Conservation (phyloP, 2,888 invertebrate genomes). For the Pyrocoelia pectoralis region DNA sequence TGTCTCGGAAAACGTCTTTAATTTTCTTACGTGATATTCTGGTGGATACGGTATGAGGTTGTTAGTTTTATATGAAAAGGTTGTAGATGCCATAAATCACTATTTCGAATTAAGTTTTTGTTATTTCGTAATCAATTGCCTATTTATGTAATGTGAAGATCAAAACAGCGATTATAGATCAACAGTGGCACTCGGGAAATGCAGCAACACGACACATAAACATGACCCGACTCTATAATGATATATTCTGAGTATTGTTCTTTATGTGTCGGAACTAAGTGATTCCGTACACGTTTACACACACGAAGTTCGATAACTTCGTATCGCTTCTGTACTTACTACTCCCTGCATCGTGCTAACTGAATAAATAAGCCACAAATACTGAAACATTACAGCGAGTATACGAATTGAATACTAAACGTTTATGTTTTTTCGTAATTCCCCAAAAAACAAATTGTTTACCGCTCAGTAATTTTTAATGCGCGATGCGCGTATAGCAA, state of each 20-base stretch:
- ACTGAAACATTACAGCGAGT: not conserved
- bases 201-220: slow-evolving; percentile 42
- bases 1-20: too few species aligned
- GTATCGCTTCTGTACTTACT: slow-evolving; percentile 32
- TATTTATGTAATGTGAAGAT: slow-evolving; percentile 10
- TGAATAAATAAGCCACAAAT: slow-evolving; percentile 29
- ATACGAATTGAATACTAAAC: not conserved
- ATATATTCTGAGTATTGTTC: slow-evolving; percentile 55
- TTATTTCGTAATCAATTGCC: not conserved
- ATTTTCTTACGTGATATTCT: too few species aligned
- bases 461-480: not conserved
- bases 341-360: slow-evolving; percentile 21
- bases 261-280: slow-evolving; percentile 55
- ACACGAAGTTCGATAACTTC: slow-evolving; percentile 41
- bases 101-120: not conserved
- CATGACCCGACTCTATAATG: slow-evolving; percentile 55
- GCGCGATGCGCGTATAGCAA: too few species aligned
- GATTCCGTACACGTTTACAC: slow-evolving; percentile 54
- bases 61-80: too few species aligned
- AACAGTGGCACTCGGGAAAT: slow-evolving; percentile 36
- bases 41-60: too few species aligned
- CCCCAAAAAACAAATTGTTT: not conserved
- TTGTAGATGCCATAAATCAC: not conserved
- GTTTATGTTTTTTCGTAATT: not conserved
- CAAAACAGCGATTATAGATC: slow-evolving; percentile 31